Percentiles rank a stretch among this genome's conserved stretches.
phyloP scores from a whole-genome alignment of 1,140 invertebrate species.

The Papilio polytes region DNA sequence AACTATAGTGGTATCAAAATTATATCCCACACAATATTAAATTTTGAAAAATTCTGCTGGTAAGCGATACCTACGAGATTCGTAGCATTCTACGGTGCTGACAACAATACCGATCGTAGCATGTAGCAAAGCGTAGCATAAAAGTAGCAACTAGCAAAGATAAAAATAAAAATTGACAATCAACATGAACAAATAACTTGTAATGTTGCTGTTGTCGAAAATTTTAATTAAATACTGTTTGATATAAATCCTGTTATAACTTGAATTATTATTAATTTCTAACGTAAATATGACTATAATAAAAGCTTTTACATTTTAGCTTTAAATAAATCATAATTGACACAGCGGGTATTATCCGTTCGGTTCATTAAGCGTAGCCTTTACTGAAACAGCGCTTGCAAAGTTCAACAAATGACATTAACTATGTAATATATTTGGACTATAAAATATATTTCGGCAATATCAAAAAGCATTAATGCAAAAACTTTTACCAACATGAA shows the following conservation, averaged over 20 bases:
- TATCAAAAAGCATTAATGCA: not conserved
- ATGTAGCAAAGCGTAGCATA: not conserved
- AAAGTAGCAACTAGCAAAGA: not conserved
- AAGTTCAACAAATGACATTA: constrained; percentile 40
- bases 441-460: not conserved
- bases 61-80: not conserved
- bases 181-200: too few species aligned
- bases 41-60: not conserved
- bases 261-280: not conserved
- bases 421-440: constrained; percentile 6
- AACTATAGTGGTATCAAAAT: not conserved
- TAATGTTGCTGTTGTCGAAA: too few species aligned
- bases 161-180: too few species aligned
- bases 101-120: not conserved
- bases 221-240: not conserved
- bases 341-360: constrained; percentile 41
- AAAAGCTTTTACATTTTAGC: not conserved
- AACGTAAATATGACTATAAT: not conserved
- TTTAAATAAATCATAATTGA: constrained; percentile 18
- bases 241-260: not conserved
- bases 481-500: not conserved
- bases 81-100: not conserved
- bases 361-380: constrained; percentile 35
- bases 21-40: not conserved
- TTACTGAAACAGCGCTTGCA: constrained; percentile 1